Percentiles rank a stretch among this genome's conserved stretches.
Evolutionary conservation across 2,113 vertebrate genomes (phyloP).

Genomic region (Elachura formosa): DNA sequence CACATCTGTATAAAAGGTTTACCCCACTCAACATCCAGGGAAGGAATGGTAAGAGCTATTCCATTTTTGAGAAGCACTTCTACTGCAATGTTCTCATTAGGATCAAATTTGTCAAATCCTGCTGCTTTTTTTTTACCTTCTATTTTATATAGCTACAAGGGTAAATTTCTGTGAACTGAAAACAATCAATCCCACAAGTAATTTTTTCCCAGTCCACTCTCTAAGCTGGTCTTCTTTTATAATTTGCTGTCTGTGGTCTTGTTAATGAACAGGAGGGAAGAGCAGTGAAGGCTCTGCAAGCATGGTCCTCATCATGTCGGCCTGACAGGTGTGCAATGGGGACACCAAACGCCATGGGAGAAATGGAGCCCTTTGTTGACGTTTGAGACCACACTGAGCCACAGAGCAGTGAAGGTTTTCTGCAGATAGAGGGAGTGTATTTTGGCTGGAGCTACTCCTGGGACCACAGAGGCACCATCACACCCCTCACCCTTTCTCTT

Average conservation of each 20-base stretch:
- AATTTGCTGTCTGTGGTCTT: neutral
- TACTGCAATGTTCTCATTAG: neutral
- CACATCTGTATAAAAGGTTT: neutral
- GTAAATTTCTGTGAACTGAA: neutral
- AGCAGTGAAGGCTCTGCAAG: neutral
- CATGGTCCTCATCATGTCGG: fast-evolving
- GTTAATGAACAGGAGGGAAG: fast-evolving
- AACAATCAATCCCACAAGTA: neutral
- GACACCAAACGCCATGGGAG: neutral
- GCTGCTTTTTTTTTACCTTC: neutral
- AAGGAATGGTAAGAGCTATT: neutral
- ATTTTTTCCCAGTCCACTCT: neutral
- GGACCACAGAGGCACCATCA: fast-evolving
- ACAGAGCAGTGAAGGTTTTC: neutral
- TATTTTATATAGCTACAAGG: neutral
- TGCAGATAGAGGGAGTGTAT: neutral
- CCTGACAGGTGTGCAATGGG: fast-evolving
- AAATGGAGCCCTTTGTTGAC: neutral
- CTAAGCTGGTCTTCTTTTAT: neutral
- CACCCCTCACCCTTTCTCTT: neutral
- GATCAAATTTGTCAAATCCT: neutral
- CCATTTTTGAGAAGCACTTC: neutral
- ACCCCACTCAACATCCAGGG: neutral
- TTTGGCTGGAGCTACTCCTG: neutral
- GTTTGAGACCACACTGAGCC: neutral